Evolutionary conservation across 2,888 invertebrate genomes (phyloP).

Genomic region (Cyclophora albipunctata): DNA sequence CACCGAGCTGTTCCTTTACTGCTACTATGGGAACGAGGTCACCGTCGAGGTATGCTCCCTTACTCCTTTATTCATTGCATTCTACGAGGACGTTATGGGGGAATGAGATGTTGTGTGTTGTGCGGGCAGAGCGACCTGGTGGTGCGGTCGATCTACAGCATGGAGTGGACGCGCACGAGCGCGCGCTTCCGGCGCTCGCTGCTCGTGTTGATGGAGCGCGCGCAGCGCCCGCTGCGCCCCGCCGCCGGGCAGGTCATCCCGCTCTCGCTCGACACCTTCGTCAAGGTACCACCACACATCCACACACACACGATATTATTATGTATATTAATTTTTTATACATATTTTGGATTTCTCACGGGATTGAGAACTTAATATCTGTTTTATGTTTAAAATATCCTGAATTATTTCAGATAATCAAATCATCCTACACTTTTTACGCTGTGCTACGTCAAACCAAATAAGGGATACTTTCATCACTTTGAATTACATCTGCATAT

Average conservation of each 20-base stretch:
- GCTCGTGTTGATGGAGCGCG: conserved; percentile 60
- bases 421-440: conserved; percentile 63
- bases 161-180: conserved; percentile 41
- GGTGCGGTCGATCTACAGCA: conserved; percentile 51
- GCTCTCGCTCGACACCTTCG: conserved; percentile 68
- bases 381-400: too few species aligned
- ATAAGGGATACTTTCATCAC: conserved; percentile 4
- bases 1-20: conserved; percentile 71
- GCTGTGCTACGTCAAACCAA: conserved; percentile 61
- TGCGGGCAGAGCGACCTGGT: conserved; percentile 53
- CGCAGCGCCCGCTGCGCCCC: conserved; percentile 60
- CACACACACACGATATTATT: neutral
- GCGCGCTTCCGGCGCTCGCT: conserved; percentile 40
- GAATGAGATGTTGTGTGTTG: neutral
- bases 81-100: too few species aligned
- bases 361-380: too few species aligned
- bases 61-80: too few species aligned
- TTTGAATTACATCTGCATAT: neutral
- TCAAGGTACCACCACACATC: conserved; percentile 39
- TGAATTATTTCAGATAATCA: conserved; percentile 48
- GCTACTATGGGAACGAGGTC: conserved; percentile 75
- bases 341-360: too few species aligned
- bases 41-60: conserved; percentile 55
- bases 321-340: neutral
- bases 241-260: conserved; percentile 64